A percentile compares a stretch with the other conserved stretches of the same genome.
These are phyloP conservation scores for Ditylenchus weischeri DNA, from an alignment of 2,888 invertebrate genomes.

Conservation along the genomic window DNA sequence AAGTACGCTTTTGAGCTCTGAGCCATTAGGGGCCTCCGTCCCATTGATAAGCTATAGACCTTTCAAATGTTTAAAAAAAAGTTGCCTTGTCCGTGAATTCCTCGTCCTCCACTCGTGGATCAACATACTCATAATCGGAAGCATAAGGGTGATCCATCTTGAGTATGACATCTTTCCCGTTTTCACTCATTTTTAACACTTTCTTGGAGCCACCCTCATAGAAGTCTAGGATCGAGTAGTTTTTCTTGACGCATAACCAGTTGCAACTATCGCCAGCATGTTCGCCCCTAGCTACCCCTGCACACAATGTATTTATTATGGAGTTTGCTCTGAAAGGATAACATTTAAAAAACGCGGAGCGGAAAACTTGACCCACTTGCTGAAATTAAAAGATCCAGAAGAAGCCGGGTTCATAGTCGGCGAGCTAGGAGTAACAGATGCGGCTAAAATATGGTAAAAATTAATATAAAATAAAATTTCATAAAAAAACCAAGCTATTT, in stretches of 20 bases:
- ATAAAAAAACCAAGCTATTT: not conserved
- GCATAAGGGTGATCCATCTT: slow-evolving; percentile 45
- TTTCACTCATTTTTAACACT: slow-evolving; percentile 42
- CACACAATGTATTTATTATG: slow-evolving; percentile 45
- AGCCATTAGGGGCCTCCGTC: too few relatives aligned
- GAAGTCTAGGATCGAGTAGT: slow-evolving; percentile 52
- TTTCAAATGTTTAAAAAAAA: not conserved
- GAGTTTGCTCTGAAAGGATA: slow-evolving; percentile 23
- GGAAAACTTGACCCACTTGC: not conserved
- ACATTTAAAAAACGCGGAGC: not conserved
- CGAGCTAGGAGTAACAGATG: not conserved
- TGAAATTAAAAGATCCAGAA: not conserved
- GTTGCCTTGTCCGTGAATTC: slow-evolving; percentile 46
- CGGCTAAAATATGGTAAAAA: not conserved
- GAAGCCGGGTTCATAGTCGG: not conserved
- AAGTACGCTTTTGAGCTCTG: too few relatives aligned
- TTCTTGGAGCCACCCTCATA: slow-evolving; percentile 50
- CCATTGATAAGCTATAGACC: not conserved
- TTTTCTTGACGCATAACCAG: slow-evolving; percentile 45
- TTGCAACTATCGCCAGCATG: slow-evolving; percentile 53
- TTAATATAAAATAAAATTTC: not conserved
- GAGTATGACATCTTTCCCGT: slow-evolving; percentile 52
- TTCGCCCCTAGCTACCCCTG: slow-evolving; percentile 39
- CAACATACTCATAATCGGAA: slow-evolving; percentile 42
- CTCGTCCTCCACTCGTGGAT: slow-evolving; percentile 35